Evolutionary conservation across 2,113 vertebrate genomes (phyloP).

Genomic region (Mugil cephalus): DNA sequence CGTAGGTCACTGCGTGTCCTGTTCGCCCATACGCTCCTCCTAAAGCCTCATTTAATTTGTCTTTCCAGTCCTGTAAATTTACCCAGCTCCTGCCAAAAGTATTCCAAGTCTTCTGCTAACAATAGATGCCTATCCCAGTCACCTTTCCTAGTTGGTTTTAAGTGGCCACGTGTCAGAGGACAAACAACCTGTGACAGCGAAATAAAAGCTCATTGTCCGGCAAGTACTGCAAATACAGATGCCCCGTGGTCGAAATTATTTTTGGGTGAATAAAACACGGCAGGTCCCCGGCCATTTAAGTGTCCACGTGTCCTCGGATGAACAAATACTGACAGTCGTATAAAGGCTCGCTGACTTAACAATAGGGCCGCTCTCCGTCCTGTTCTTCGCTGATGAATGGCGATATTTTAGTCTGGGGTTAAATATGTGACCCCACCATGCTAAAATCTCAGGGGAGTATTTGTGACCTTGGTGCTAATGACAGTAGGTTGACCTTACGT

Average conservation of each 20-base stretch:
- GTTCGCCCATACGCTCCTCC: constrained; percentile 2
- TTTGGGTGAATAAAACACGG: constrained; percentile 69
- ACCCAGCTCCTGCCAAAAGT: constrained; percentile 46
- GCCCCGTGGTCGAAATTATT: constrained; percentile 64
- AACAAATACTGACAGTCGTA: constrained; percentile 66
- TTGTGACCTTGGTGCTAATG: constrained; percentile 65
- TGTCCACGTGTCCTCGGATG: constrained; percentile 62
- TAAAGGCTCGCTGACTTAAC: constrained; percentile 63
- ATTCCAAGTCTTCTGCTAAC: constrained; percentile 47
- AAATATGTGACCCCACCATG: constrained; percentile 76
- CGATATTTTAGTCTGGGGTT: constrained; percentile 74
- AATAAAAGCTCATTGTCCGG: constrained; percentile 73
- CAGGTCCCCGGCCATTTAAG: constrained; percentile 60
- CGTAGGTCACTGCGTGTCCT: constrained; percentile 18
- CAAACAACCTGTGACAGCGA: constrained; percentile 69
- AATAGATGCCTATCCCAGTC: constrained; percentile 53
- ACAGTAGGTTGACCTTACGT: background rate
- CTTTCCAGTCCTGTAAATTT: constrained; percentile 48
- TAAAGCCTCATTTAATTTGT: constrained; percentile 53
- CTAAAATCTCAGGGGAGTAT: constrained; percentile 54
- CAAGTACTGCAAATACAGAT: constrained; percentile 60
- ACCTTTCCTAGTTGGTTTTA: constrained; percentile 69
- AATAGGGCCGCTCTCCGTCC: constrained; percentile 56
- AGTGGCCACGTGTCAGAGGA: constrained; percentile 73
- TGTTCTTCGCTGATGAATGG: constrained; percentile 66